A percentile compares a stretch with the other conserved stretches of the same genome.
Evolutionary conservation across 2,888 invertebrate species (phyloP).

Genomic region (Saturnia pavonia): DNA sequence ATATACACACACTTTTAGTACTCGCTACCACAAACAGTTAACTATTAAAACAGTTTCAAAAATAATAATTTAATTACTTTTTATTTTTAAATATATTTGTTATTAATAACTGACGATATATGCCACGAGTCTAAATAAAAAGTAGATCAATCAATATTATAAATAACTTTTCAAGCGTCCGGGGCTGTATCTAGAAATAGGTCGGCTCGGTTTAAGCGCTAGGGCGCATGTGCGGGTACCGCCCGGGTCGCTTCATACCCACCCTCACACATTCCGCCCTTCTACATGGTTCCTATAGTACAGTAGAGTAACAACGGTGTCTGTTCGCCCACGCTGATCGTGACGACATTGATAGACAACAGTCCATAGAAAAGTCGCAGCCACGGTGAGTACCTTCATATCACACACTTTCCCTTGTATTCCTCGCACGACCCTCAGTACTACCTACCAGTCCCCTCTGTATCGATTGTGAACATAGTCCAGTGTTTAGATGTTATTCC

Average conservation of each 20-base stretch:
- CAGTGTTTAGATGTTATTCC: conserved; percentile 62
- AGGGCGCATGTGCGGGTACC: conserved; percentile 49
- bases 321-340: conserved; percentile 44
- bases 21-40: neutral
- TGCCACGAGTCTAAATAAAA: conserved; percentile 14
- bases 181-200: conserved; percentile 51
- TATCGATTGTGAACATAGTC: conserved; percentile 54
- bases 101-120: conserved; percentile 5
- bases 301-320: conserved; percentile 46
- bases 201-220: conserved; percentile 41
- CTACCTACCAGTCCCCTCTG: conserved; percentile 40
- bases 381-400: conserved; percentile 58
- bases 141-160: conserved; percentile 22
- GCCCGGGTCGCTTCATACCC: conserved; percentile 28
- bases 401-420: conserved; percentile 31
- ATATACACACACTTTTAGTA: neutral
- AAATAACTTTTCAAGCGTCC: conserved; percentile 27
- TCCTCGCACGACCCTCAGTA: conserved; percentile 42
- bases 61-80: neutral
- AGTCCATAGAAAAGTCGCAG: conserved; percentile 51
- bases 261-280: conserved; percentile 32
- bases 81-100: neutral
- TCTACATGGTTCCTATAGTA: conserved; percentile 38
- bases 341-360: conserved; percentile 42
- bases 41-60: neutral